phyloP scores from a whole-genome alignment of 2,888 invertebrate genomes.

The Apodemia duryi region DNA sequence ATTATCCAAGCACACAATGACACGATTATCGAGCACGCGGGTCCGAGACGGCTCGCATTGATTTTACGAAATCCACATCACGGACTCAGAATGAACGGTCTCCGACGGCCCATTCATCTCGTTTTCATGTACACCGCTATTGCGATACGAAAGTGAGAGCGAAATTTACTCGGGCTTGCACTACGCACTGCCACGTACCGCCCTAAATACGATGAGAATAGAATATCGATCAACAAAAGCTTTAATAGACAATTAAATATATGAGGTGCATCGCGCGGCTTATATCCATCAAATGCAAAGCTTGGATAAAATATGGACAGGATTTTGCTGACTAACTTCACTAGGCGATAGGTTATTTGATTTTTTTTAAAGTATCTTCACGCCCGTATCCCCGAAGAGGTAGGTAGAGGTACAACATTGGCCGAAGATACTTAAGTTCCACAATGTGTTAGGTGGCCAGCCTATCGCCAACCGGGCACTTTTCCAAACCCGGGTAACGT shows the following conservation, averaged over 20 bases:
- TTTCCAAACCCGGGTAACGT: no score
- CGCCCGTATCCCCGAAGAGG: no score
- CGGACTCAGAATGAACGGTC: constrained; percentile 69
- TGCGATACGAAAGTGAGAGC: constrained; percentile 77
- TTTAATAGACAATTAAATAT: constrained; percentile 37
- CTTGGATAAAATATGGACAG: no score
- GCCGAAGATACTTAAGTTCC: no score
- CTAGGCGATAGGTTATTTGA: no score
- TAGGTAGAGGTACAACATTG: no score
- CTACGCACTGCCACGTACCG: constrained; percentile 59
- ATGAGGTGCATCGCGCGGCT: no score
- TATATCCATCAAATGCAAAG: no score
- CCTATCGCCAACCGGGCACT: no score
- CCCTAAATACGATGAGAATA: constrained; percentile 62
- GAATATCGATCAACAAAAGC: constrained; percentile 45
- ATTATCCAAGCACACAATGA: constrained; percentile 66
- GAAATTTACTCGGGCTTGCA: constrained; percentile 67
- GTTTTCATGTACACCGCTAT: constrained; percentile 74
- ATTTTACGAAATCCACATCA: constrained; percentile 75
- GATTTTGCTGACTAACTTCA: no score
- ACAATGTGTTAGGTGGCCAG: no score
- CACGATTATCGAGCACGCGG: constrained; percentile 58
- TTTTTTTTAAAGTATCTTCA: no score
- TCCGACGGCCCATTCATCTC: constrained; percentile 75
- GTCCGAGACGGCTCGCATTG: constrained; percentile 67